Evolutionary conservation across 2,888 invertebrate genomes (phyloP).

Genomic region (Spilarctia lutea): DNA sequence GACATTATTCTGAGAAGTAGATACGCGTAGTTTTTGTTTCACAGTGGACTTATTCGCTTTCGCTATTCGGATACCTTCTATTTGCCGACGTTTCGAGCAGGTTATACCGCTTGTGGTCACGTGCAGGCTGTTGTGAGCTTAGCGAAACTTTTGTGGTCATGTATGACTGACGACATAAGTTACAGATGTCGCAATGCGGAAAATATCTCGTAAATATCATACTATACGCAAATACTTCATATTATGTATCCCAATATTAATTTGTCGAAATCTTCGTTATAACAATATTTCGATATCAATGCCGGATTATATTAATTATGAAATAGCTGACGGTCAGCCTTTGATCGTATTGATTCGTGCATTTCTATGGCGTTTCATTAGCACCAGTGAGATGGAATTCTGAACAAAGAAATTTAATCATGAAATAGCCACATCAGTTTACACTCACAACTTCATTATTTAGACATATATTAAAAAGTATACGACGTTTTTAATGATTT

Average conservation of each 20-base stretch:
- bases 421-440: background rate
- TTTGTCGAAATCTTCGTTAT: background rate
- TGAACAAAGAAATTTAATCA: background rate
- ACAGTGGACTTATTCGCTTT: too few species aligned
- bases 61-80: too few species aligned
- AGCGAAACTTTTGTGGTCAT: too few species aligned
- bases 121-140: too few species aligned
- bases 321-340: constrained; percentile 39
- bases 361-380: constrained; percentile 33
- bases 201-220: too few species aligned
- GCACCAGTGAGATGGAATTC: background rate
- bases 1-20: too few species aligned
- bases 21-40: too few species aligned
- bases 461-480: background rate
- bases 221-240: too few species aligned
- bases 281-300: constrained; percentile 11
- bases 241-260: constrained; percentile 15
- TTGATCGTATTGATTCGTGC: constrained; percentile 44
- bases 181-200: too few species aligned
- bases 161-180: too few species aligned
- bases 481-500: background rate
- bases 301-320: constrained; percentile 37
- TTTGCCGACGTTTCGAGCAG: too few species aligned
- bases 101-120: too few species aligned
- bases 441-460: background rate